Evolutionary conservation across 2,888 invertebrate genomes (phyloP), one percentile per base, ranked within the genome.

Genomic region (Troilus luridus): DNA sequence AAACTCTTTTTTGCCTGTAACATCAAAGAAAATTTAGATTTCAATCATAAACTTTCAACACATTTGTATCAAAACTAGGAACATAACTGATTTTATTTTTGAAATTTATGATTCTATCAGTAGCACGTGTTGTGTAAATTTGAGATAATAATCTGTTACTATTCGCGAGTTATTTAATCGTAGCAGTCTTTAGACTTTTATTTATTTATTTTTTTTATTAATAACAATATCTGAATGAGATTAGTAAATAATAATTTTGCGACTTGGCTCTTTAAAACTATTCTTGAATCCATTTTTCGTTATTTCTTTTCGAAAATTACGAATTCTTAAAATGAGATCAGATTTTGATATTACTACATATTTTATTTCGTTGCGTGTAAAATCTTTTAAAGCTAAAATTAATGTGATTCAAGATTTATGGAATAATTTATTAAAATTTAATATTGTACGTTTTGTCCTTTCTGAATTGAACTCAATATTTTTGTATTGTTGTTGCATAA

Each of bases 1-100:
- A 96, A 56, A 95, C 95, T 88, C 95, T 94, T 93, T 95, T 95
- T 89, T 95, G 94, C 92, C 95, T 94, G 93, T 93, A 94, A 93
- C 92, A 93, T 72, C 72, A 72, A 0, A 11, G 14, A 72, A 10
- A 19, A 6, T 8, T 27, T 72, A 72, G 24, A 5, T 27, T 72
- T 12, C 14, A 27, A 12, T 14, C 41, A 41, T 41, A 41, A 41
- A 41, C 41, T 41, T 41, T 41, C 41, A 41, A 41, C 41, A 41
- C 41, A 41, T 41, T 41, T 1, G 41, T 41, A 3, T 41, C 41
- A 41, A 41, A 41, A 41, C 5, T 41, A 41, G 72, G 41, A 41
- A 77, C 72, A 77, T 41, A 14, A 77, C 72, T 77, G 41, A 77
- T 41, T 77, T 77, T 41, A 77, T 41, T 77, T 41, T 41, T 19